These are phyloP conservation scores for Nestor notabilis DNA, from an alignment of 2,113 vertebrate species.

Conservation along the genomic window DNA sequence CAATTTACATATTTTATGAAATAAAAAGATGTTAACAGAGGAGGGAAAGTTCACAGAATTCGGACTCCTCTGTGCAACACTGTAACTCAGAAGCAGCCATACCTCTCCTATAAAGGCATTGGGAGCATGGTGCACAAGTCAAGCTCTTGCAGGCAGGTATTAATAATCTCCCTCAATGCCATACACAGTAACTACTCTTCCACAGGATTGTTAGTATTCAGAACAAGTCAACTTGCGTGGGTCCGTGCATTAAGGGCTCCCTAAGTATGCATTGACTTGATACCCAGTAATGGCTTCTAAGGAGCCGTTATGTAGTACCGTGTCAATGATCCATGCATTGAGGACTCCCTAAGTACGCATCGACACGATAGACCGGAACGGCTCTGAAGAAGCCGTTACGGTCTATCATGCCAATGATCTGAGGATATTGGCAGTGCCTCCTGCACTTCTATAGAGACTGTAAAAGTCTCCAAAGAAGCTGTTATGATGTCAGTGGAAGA, in stretches of 20 bases:
- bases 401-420: constrained; percentile 83
- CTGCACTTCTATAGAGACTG: constrained; percentile 70
- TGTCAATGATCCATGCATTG: constrained; percentile 84
- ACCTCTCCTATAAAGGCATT: background rate
- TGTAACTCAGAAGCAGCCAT: background rate
- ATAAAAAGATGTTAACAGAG: background rate
- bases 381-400: constrained; percentile 81
- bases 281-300: constrained; percentile 84
- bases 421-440: constrained; percentile 81
- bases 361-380: constrained; percentile 80
- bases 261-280: constrained; percentile 85
- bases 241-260: constrained; percentile 80
- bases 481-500: constrained; percentile 55
- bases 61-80: rapidly evolving
- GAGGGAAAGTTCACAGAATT: background rate
- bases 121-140: rapidly evolving
- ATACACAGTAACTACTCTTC: constrained; percentile 74
- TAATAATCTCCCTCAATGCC: constrained; percentile 6
- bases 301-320: constrained; percentile 82
- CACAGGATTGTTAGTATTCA: constrained; percentile 79
- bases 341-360: constrained; percentile 83
- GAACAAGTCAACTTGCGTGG: constrained; percentile 76
- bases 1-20: constrained; percentile 25
- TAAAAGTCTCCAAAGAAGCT: constrained; percentile 72
- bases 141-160: background rate